Conservation (phyloP, 2,888 invertebrate species). For the Imbricaverruca yamaguchii region DNA sequence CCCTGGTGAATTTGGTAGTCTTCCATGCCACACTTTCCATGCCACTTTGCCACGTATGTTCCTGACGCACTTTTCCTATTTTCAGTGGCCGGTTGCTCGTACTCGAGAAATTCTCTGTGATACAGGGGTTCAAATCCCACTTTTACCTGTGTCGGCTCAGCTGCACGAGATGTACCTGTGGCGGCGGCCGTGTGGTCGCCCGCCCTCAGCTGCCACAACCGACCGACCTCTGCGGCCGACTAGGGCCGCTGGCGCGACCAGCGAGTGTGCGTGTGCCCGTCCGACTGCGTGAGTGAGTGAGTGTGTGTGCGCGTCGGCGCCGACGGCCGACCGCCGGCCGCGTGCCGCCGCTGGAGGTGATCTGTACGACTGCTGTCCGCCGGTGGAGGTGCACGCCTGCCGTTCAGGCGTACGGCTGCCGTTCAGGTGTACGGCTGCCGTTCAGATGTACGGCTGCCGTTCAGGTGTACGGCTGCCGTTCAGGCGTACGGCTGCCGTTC, state of each 20-base stretch:
- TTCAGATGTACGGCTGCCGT: too few relatives aligned
- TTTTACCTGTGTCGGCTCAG: not conserved
- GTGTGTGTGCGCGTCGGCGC: not conserved
- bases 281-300: not conserved
- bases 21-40: too few relatives aligned
- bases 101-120: constrained; percentile 19
- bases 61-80: not conserved
- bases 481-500: too few relatives aligned
- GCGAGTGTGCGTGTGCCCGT: not conserved
- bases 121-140: constrained; percentile 17
- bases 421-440: too few relatives aligned
- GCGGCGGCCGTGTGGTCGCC: not conserved
- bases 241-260: not conserved
- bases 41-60: too few relatives aligned
- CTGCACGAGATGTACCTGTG: not conserved
- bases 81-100: not conserved
- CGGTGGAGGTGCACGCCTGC: not conserved
- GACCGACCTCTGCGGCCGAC: not conserved
- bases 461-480: too few relatives aligned
- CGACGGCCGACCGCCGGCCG: too few relatives aligned
- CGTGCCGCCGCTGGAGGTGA: too few relatives aligned
- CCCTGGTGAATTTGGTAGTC: too few relatives aligned
- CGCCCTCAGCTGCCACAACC: not conserved
- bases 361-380: not conserved
- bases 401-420: too few relatives aligned